Evolutionary conservation across 2,888 invertebrate species (phyloP).

Genomic region (Trichogramma dendrolimi): DNA sequence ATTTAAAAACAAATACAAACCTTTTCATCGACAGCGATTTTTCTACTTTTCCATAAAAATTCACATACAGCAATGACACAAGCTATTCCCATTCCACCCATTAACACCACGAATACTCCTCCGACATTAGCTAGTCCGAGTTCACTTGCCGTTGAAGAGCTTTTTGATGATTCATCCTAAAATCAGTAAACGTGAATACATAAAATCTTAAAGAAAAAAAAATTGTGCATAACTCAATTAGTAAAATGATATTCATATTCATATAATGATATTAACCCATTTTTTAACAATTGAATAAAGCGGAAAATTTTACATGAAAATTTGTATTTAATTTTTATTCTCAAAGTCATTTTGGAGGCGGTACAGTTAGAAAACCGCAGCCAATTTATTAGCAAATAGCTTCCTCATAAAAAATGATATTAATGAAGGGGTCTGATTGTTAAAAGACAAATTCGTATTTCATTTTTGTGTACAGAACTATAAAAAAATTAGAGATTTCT

Average conservation of each 20-base stretch:
- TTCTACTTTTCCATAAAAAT: slow-evolving; percentile 92
- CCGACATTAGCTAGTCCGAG: slow-evolving; percentile 92
- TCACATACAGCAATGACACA: slow-evolving; percentile 92
- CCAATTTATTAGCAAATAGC: too few relatives aligned
- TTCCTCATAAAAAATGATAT: too few relatives aligned
- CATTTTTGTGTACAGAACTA: too few relatives aligned
- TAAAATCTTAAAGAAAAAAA: slow-evolving; percentile 1
- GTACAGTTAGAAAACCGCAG: too few relatives aligned
- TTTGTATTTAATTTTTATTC: too few relatives aligned
- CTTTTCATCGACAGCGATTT: slow-evolving; percentile 86
- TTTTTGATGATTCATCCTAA: slow-evolving; percentile 79
- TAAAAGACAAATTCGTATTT: too few relatives aligned
- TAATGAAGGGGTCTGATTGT: too few relatives aligned
- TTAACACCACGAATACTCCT: slow-evolving; percentile 92
- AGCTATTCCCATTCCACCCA: slow-evolving; percentile 88
- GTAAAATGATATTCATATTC: not conserved
- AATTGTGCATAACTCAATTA: not conserved
- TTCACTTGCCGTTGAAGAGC: slow-evolving; percentile 81
- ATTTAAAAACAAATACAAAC: slow-evolving; percentile 56
- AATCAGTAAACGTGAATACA: slow-evolving; percentile 27
- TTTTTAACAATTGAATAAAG: too few relatives aligned
- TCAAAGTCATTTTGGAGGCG: too few relatives aligned
- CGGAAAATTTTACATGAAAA: too few relatives aligned
- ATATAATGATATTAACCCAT: too few relatives aligned
- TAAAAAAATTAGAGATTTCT: too few relatives aligned